These are phyloP conservation scores for Brassicogethes aeneus DNA, from an alignment of 2,888 invertebrate genomes.

Conservation along the genomic window DNA sequence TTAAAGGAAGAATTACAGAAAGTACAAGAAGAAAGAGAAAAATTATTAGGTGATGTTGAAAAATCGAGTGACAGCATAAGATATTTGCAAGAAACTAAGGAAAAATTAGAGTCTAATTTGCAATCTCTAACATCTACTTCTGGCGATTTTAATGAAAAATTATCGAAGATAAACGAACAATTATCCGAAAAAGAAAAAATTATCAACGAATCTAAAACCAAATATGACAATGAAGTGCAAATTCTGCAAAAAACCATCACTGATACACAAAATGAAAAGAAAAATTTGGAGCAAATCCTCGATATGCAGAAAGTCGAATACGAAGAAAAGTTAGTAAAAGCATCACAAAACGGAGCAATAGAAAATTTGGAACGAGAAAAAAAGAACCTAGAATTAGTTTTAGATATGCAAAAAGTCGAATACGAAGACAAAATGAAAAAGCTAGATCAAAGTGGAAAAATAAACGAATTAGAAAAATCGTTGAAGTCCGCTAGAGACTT, in stretches of 20 bases:
- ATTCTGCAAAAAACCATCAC: neutral
- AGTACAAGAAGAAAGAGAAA: conserved; percentile 38
- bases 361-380: conserved; percentile 4
- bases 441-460: neutral
- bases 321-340: conserved; percentile 10
- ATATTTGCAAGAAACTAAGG: neutral
- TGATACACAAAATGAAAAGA: conserved; percentile 12
- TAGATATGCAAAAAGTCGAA: conserved; percentile 17
- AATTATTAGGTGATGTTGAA: conserved; percentile 26
- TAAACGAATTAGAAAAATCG: conserved; percentile 15
- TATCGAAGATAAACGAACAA: conserved; percentile 26
- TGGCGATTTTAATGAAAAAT: conserved; percentile 25
- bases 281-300: conserved; percentile 14
- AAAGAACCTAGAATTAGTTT: conserved; percentile 13
- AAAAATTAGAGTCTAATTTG: conserved; percentile 11
- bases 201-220: conserved; percentile 20
- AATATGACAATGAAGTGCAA: conserved; percentile 13
- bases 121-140: conserved; percentile 21
- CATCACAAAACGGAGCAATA: neutral
- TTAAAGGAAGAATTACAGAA: conserved; percentile 12
- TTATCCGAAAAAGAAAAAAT: conserved; percentile 25
- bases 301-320: conserved; percentile 17
- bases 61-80: conserved; percentile 1
- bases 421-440: neutral
- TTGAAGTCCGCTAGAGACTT: conserved; percentile 11